These are phyloP conservation scores for Xiphydria camelus DNA, from an alignment of 2,888 invertebrate species.

Conservation along the genomic window DNA sequence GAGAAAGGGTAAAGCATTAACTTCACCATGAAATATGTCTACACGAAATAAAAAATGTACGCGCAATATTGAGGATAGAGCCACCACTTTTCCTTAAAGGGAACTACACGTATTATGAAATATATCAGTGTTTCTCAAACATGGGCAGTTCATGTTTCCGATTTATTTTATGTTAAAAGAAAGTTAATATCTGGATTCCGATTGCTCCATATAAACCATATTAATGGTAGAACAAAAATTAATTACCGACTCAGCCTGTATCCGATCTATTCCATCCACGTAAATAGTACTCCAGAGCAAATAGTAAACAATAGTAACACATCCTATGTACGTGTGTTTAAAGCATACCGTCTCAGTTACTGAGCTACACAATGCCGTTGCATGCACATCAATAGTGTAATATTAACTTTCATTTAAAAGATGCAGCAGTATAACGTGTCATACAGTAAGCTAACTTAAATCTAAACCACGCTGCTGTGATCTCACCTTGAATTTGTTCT, in stretches of 20 bases:
- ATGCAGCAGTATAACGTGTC: constrained; percentile 49
- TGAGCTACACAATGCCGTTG: constrained; percentile 48
- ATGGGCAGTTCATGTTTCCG: too few relatives aligned
- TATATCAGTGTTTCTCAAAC: constrained; percentile 52
- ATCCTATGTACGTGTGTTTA: constrained; percentile 39
- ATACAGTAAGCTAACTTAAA: constrained; percentile 53
- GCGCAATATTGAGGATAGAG: constrained; percentile 42
- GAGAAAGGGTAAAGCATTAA: too few relatives aligned
- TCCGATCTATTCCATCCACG: too few relatives aligned
- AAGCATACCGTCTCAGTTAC: constrained; percentile 45
- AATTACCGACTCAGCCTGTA: too few relatives aligned
- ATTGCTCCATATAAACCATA: too few relatives aligned
- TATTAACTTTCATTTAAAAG: constrained; percentile 29
- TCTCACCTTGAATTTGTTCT: constrained; percentile 64
- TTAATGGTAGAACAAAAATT: too few relatives aligned
- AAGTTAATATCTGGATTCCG: too few relatives aligned
- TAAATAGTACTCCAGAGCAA: constrained; percentile 37
- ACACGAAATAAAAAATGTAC: too few relatives aligned
- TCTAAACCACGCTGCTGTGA: constrained; percentile 54
- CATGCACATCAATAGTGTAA: constrained; percentile 50
- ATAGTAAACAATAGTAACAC: constrained; percentile 29
- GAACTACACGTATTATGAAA: constrained; percentile 26
- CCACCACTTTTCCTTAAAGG: constrained; percentile 38
- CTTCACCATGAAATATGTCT: too few relatives aligned
- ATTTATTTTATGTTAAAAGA: too few relatives aligned